Evolutionary conservation across 2,797 vertebrate genomes (phyloP).

Genomic region (Mus minutoides): DNA sequence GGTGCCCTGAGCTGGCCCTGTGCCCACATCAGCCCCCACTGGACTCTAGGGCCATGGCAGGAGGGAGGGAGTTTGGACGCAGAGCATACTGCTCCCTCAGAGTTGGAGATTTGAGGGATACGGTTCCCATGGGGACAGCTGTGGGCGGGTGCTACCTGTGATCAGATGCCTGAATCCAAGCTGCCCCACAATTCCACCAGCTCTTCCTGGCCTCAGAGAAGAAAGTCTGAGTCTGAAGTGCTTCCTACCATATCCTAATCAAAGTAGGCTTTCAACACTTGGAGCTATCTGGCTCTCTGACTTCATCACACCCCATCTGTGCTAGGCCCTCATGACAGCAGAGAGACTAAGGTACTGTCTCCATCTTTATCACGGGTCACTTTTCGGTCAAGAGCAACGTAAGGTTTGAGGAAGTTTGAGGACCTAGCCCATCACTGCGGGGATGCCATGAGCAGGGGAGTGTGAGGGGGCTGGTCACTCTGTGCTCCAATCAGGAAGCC

Average conservation of each 20-base stretch:
- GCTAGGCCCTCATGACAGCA: not conserved
- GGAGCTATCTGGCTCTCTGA: not conserved
- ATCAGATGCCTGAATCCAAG: conserved; percentile 39
- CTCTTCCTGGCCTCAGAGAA: not conserved
- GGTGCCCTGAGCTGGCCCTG: conserved; percentile 13
- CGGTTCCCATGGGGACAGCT: conserved; percentile 77
- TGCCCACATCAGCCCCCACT: not conserved
- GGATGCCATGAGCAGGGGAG: not conserved
- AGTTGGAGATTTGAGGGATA: conserved; percentile 34
- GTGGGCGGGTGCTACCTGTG: not conserved
- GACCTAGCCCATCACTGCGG: not conserved
- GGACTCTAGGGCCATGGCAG: not conserved
- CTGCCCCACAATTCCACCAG: not conserved
- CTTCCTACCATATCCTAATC: too few relatives aligned
- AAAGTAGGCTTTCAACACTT: not conserved
- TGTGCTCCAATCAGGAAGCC: not conserved
- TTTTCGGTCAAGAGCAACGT: not conserved
- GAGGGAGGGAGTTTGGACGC: not conserved
- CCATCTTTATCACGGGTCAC: not conserved
- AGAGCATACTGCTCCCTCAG: conserved; percentile 43
- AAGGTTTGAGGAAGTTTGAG: not conserved
- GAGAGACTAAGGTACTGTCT: not conserved
- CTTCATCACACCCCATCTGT: not conserved
- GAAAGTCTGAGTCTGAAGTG: not conserved
- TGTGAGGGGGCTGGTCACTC: not conserved